Base-by-base conservation (phyloP, 2,797 vertebrate genomes). In the Xerus rutilus region DNA sequence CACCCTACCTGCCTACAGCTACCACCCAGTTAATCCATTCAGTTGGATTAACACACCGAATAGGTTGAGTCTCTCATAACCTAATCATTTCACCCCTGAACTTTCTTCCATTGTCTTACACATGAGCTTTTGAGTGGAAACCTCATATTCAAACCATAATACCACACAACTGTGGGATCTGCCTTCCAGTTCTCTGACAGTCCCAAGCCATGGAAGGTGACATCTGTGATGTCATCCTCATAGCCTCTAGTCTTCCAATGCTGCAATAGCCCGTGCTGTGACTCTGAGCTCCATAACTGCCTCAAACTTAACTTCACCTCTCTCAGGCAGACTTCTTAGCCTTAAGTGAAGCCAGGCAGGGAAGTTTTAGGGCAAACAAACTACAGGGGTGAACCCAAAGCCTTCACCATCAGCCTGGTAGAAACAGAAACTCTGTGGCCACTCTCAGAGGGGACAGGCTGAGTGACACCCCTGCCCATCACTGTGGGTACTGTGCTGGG, bases 181-280 rank as follows among this genome's bases (percentile, higher is more conserved):
- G 0, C 47, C 81, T 69, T n/a, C 23, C 6, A 21, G 39, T 32
- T 39, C 69, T 69, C 17, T 2, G 32, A 72, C 0, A 8, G 57
- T 77, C 45, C 54, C 21, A 2, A 43, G 81, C 43, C 39, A 32
- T 35, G 13, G 8, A 70, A 9, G 13, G 30, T 49, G 70, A 49
- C 52, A 9, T 88, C 23, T 43, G 25, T 20, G 15, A 52, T 18
- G 12, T 49, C n/a, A 35, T 25, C 39, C 39, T 84, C 43, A 25
- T 3, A 89, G 62, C 11, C 43, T 81, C 32, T 9, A 35, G 30
- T 43, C n/a, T 62, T 2, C 15, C 3, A 20, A 39, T 23, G 1
- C 72, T 73, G 18, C 10, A 88, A 82, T 76, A 88, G 21, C 67
- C 62, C 49, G 74, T 43, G 1, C 64, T 85, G 20, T 92, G 77